Evolutionary conservation across 2,888 invertebrate genomes (phyloP), one percentile per base, ranked within the genome.

Genomic region (Lochmaea capreae): DNA sequence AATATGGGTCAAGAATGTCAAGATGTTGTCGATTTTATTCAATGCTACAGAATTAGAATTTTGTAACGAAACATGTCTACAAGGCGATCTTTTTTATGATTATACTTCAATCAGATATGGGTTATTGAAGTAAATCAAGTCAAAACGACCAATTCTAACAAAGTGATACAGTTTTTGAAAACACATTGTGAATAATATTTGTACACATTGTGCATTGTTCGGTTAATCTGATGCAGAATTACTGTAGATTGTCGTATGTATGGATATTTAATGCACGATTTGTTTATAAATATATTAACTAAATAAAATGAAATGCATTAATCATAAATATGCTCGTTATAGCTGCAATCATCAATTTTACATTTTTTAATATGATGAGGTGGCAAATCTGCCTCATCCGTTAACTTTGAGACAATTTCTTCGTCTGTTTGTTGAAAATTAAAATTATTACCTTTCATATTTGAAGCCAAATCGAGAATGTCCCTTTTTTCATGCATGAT

Each of bases 401-500:
- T 26, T 79, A 78, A 62, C 76, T 73, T 67, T 78, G 79, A 46
- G 12, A 74, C 79, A 26, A 12, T 54, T 68, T 67, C 62, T 10
- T 77, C 58, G 12, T 63, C 43, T 1, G 77, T 72, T 5, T 43
- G 33, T 52, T 69, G 69, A 33, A 76, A 75, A 12, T 18, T 33
- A 71, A 74, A 76, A n/a, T 59, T 26, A 18, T 59, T 54, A 22
- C n/a, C 26, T 65, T 22, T 78, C 14, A 69, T 78, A 75, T 11
- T 59, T 43, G 10, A n/a, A 16, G 65, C 75, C 62, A 80, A 69
- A 69, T 80, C 76, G n/a, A 80, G 62, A 62, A 80, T 69, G 63
- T 80, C 67, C 10, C 79, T 72, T 9, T 76, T 72, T 59, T 75
- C 57, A 57, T 78, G 76, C 18, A 74, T 78, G 8, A 80, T 74